Conservation (phyloP, 2,888 invertebrate genomes). For the Liposcelis brunnea region DNA sequence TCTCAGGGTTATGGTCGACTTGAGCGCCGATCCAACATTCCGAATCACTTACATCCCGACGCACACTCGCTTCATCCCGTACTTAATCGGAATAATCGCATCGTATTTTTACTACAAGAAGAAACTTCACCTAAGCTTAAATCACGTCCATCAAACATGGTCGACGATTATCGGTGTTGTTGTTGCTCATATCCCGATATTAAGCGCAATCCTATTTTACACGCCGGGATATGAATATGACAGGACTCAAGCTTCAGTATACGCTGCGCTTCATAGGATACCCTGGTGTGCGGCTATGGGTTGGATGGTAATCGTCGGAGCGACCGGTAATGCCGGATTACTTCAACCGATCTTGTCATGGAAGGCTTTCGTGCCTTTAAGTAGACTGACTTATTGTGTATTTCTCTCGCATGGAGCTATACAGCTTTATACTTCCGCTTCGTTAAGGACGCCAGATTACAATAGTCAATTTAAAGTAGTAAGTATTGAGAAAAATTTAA, state of each 20-base stretch:
- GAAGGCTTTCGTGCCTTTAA: conserved; percentile 23
- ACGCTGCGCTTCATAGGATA: conserved; percentile 36
- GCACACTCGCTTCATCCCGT: conserved; percentile 39
- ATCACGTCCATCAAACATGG: background rate
- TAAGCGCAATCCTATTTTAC: conserved; percentile 33
- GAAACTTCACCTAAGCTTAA: conserved; percentile 18
- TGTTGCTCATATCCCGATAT: conserved; percentile 22
- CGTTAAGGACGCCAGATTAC: conserved; percentile 20
- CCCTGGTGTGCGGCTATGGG: background rate
- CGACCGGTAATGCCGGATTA: background rate
- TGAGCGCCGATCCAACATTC: conserved; percentile 24
- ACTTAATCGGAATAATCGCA: conserved; percentile 37
- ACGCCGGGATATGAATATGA: conserved; percentile 31
- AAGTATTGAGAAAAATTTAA: conserved; percentile 15
- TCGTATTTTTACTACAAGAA: conserved; percentile 31
- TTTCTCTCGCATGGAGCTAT: conserved; percentile 33
- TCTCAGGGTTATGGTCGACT: conserved; percentile 11
- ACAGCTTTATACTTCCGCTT: conserved; percentile 20
- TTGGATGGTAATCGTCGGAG: background rate
- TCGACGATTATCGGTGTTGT: background rate
- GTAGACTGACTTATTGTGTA: conserved; percentile 35
- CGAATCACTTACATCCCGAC: conserved; percentile 38
- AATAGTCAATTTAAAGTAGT: conserved; percentile 23
- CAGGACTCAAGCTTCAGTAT: conserved; percentile 33
- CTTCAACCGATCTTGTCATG: conserved; percentile 12